A percentile compares a stretch with the other conserved stretches of the same genome.
Evolutionary conservation across 2,113 vertebrate species (phyloP).

Genomic region (Hippocampus mohnikei): DNA sequence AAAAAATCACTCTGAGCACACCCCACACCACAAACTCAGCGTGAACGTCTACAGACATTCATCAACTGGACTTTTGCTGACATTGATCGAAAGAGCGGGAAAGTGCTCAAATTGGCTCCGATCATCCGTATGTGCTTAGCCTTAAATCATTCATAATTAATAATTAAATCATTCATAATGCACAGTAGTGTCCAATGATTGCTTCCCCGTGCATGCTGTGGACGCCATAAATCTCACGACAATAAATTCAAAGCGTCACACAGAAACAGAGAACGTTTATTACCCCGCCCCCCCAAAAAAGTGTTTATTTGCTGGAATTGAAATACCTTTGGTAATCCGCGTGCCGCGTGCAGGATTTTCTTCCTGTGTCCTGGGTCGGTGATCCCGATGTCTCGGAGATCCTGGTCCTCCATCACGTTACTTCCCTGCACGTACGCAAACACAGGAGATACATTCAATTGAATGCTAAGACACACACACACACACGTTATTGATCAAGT

Average conservation of each 20-base stretch:
- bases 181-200: neutral
- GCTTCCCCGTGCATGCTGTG: neutral
- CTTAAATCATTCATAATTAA: neutral
- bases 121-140: neutral
- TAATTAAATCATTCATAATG: no score
- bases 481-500: neutral
- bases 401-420: slow-evolving; percentile 97
- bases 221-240: neutral
- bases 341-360: slow-evolving; percentile 90
- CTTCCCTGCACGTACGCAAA: slow-evolving; percentile 74
- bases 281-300: neutral
- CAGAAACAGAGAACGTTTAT: neutral
- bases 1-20: neutral
- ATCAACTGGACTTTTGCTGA: neutral
- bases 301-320: neutral
- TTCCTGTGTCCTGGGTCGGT: slow-evolving; percentile 87
- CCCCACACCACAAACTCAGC: neutral
- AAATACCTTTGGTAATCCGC: slow-evolving; percentile 87
- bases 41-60: neutral
- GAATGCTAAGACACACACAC: slow-evolving; percentile 11
- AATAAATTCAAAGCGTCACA: neutral
- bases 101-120: neutral
- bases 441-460: slow-evolving; percentile 5
- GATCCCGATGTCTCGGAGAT: slow-evolving; percentile 92
- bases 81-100: neutral